Base-by-base conservation (phyloP, 2,888 invertebrate genomes). In the Hemicrepidius hirtus region DNA sequence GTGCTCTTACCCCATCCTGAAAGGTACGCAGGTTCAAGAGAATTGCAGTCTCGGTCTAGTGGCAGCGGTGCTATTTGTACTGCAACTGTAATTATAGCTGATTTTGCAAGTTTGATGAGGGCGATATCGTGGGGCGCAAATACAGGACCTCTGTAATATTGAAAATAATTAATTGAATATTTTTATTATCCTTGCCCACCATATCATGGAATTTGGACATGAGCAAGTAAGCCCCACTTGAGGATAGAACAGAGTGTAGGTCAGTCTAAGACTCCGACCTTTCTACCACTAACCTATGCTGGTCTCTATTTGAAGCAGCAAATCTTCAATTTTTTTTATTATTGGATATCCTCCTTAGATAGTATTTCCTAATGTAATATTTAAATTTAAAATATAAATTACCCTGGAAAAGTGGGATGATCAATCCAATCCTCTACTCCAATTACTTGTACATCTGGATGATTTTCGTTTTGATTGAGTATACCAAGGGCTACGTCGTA, bases 331-430 rank as follows among this genome's bases (percentile, higher is more conserved):
- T n/a, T n/a, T n/a, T n/a, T n/a, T n/a, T n/a, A n/a, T n/a, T n/a
- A n/a, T n/a, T n/a, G n/a, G n/a, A n/a, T n/a, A n/a, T n/a, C n/a
- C n/a, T n/a, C n/a, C n/a, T n/a, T n/a, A n/a, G n/a, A n/a, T n/a
- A n/a, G n/a, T n/a, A n/a, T n/a, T n/a, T n/a, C n/a, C n/a, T n/a
- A n/a, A n/a, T n/a, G n/a, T n/a, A n/a, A n/a, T n/a, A n/a, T n/a
- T n/a, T n/a, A n/a, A n/a, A n/a, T n/a, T n/a, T n/a, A n/a, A n/a
- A n/a, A n/a, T n/a, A 16, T 3, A 44, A 21, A 16, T 60, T 60
- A 60, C 59, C 59, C 59, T 4, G 40, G 9, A 24, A 40, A 60
- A n/a, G 3, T 13, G 7, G 40, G 40, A 35, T 60, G 59, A 37
- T 20, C 13, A 21, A 21, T 60, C 12, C 40, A 60, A 6, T 37